Conservation (phyloP, 2,797 vertebrate genomes). For the Gouania willdenowi region DNA sequence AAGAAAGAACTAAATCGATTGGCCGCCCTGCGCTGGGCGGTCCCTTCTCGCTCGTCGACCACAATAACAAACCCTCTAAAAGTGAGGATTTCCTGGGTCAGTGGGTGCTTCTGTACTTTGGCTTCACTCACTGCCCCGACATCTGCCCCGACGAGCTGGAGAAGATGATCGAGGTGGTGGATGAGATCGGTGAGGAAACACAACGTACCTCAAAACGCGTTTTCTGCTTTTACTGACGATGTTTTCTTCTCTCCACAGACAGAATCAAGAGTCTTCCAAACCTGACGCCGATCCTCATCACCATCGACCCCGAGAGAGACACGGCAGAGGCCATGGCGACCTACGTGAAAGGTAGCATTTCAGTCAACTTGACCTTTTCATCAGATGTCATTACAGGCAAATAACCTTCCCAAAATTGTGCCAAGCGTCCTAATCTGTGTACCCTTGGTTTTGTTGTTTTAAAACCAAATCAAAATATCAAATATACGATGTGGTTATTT, state of each 20-base stretch:
- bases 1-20: conserved; percentile 78
- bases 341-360: conserved; percentile 95
- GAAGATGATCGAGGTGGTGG: conserved; percentile 92
- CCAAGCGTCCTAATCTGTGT: no score
- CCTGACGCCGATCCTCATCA: conserved; percentile 91
- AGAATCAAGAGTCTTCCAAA: conserved; percentile 81
- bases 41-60: conserved; percentile 86
- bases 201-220: no score
- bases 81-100: conserved; percentile 86
- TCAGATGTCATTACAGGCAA: no score
- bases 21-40: conserved; percentile 89
- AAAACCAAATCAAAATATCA: no score
- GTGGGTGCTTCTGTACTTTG: conserved; percentile 94
- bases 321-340: conserved; percentile 82
- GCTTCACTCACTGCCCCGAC: conserved; percentile 97
- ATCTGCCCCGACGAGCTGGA: conserved; percentile 95
- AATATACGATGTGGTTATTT: no score
- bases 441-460: no score
- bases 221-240: background rate
- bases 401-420: no score
- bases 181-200: conserved; percentile 78
- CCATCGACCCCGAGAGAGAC: conserved; percentile 92
- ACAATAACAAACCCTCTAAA: conserved; percentile 79
- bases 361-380: no score
- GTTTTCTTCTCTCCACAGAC: conserved; percentile 77